Evolutionary conservation across 2,113 vertebrate species (phyloP).

Genomic region (Apteryx mantelli): DNA sequence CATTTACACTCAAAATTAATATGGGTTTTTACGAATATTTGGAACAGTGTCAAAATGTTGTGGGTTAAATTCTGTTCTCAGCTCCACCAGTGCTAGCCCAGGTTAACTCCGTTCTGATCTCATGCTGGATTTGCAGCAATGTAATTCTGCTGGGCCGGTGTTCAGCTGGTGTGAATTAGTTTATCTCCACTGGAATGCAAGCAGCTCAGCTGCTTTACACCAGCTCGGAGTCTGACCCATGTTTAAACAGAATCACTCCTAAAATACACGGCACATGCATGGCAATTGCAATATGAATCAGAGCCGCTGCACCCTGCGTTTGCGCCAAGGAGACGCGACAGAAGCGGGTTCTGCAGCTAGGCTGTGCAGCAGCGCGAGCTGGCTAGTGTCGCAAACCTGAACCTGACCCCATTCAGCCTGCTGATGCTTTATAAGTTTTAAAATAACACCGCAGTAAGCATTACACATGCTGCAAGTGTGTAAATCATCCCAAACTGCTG

Average conservation of each 20-base stretch:
- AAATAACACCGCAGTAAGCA: conserved; percentile 7
- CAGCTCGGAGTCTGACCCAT: conserved; percentile 67
- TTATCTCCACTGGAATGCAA: conserved; percentile 65
- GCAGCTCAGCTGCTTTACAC: conserved; percentile 67
- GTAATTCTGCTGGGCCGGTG: conserved; percentile 43
- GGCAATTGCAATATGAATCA: not conserved
- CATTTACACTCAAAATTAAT: conserved; percentile 74
- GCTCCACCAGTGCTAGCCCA: conserved; percentile 58
- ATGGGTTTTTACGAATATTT: conserved; percentile 54
- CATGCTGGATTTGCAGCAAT: conserved; percentile 46
- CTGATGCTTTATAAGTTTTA: conserved; percentile 30
- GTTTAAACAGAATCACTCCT: conserved; percentile 51
- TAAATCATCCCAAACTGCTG: conserved; percentile 41
- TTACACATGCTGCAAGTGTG: conserved; percentile 19
- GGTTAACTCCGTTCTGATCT: conserved; percentile 63
- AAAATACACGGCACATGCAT: not conserved
- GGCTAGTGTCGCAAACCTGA: conserved; percentile 38
- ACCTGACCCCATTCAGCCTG: conserved; percentile 11
- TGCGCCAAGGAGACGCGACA: not conserved
- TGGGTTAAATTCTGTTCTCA: conserved; percentile 66
- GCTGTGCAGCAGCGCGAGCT: not conserved
- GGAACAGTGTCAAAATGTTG: conserved; percentile 68
- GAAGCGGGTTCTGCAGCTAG: not conserved
- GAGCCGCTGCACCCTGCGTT: not conserved
- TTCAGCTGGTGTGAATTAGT: conserved; percentile 72